Evolutionary conservation across 2,113 vertebrate species (phyloP), one percentile per base, ranked within the genome.

Genomic region (Bos indicus): DNA sequence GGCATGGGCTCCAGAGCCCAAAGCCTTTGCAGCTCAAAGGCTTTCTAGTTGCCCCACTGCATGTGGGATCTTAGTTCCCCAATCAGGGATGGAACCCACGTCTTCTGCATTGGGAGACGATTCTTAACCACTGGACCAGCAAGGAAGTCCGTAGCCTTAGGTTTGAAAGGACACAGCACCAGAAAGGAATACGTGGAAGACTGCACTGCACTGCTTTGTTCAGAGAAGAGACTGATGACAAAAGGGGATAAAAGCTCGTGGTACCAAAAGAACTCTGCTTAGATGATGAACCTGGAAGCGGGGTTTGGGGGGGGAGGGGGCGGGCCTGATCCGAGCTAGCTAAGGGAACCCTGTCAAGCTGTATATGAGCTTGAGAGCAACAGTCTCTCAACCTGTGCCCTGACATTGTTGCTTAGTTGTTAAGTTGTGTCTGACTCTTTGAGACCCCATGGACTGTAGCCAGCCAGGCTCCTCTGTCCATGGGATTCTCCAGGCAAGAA

Each of bases 121-220:
- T 77, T 43, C 23, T 43, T 77, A 77, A 43, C 23, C 71, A 77
- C 21, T 43, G 71, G 71, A 77, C 12, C 36, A 77, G 36, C 71
- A 43, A 43, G 71, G 11, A 77, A 74, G 21, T 40, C 71, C 5
- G 0, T 4, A 48, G 36, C 40, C 56, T 23, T 26, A 36, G 9
- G 8, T 46, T 23, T 2, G 25, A 90, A 64, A 88, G 91, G 33
- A 88, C n/a, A 59, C 14, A 26, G 6, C 25, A 40, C 36, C 1
- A 21, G 36, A 77, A 89, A 71, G 48, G 51, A 43, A 17, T 4
- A 9, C 1, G 7, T 12, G 33, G 60, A 43, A 30, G n/a, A 40
- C 11, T 74, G 13, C 23, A 3, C 3, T 0, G 9, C 26, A 3
- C 2, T 0, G 19, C 59, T 64, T 3, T 0, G 67, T 57, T 64